Evolutionary conservation across 2,113 vertebrate genomes (phyloP).

Genomic region (western clawed frog (Xenopus tropicalis)): UCB_Xtro_10.0 CM004446.2:106830501-106831000

Average conservation of each 20-base stretch:
- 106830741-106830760: neutral
- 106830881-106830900: no score
- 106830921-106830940: no score
- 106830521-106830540: no score
- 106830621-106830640: conserved; percentile 58
- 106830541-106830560: conserved; percentile 55
- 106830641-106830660: conserved; percentile 46
- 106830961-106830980: no score
- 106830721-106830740: neutral
- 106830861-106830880: no score
- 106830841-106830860: no score
- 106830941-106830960: no score
- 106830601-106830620: conserved; percentile 64
- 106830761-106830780: neutral
- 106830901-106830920: no score
- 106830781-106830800: neutral
- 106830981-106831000: no score
- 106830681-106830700: conserved; percentile 42
- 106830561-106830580: conserved; percentile 55
- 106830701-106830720: conserved; percentile 36
- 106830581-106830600: conserved; percentile 56
- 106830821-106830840: neutral
- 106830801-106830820: neutral
- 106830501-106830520: no score
- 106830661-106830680: conserved; percentile 47